Conservation (phyloP, 2,113 vertebrate genomes). For the Morone chrysops region DNA sequence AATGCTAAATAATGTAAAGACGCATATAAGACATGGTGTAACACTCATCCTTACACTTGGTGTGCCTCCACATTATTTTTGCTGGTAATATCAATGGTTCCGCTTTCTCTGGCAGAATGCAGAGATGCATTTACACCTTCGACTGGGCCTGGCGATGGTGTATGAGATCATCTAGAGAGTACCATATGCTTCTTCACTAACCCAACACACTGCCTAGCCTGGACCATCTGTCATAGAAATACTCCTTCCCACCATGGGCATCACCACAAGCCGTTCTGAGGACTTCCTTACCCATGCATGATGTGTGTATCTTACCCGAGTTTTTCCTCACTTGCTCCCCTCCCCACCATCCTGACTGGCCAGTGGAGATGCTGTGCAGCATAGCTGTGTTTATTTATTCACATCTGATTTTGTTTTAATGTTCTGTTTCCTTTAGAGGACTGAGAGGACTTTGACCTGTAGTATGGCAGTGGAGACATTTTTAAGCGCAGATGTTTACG, state of each 20-base stretch:
- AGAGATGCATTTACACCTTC: slow-evolving; percentile 65
- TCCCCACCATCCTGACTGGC: background rate
- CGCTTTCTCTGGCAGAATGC: slow-evolving; percentile 45
- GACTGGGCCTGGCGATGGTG: slow-evolving; percentile 55
- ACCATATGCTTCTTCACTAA: slow-evolving; percentile 77
- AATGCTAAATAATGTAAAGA: background rate
- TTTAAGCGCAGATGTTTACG: too few species aligned
- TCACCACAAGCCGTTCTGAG: slow-evolving; percentile 18
- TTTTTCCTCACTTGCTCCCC: background rate
- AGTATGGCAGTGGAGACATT: too few species aligned
- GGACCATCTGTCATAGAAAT: slow-evolving; percentile 74
- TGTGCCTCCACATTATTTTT: slow-evolving; percentile 11
- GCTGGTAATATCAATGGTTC: slow-evolving; percentile 28
- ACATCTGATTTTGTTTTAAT: too few species aligned
- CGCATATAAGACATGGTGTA: background rate
- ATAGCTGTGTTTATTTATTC: slow-evolving; percentile 8
- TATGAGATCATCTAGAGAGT: slow-evolving; percentile 65
- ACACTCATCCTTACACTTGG: background rate
- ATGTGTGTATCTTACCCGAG: slow-evolving; percentile 30
- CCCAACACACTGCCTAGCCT: slow-evolving; percentile 56
- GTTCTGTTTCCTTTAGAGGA: too few species aligned
- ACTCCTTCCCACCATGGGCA: slow-evolving; percentile 29
- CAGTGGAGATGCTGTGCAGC: background rate
- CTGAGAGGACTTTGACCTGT: too few species aligned
- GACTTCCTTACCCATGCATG: slow-evolving; percentile 50